Base-by-base conservation (phyloP, 2,888 invertebrate genomes). In the Nezara viridula region DNA sequence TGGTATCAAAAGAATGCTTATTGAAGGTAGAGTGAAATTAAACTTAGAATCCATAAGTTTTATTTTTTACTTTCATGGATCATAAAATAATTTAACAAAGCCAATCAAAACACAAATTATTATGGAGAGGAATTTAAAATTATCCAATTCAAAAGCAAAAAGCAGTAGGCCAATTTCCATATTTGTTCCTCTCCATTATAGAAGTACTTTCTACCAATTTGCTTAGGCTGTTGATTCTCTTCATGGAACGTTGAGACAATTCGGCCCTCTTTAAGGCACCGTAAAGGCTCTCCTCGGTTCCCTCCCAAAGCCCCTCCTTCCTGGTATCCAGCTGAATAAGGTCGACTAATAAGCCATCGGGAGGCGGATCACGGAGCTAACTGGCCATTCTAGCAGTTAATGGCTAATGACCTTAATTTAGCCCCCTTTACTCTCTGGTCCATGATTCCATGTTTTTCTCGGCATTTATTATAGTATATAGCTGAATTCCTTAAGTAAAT, bases 351-450 rank as follows among this genome's bases (percentile, higher is more conserved):
- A 73, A 73, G 66, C 37, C 16, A 32, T 32, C 66, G 66, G 32
- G 66, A 73, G 66, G 66, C 32, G 21, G 66, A 73, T 73, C 66
- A 73, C 66, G 66, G 19, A 73, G 66, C 66, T 37, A 73, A 73
- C 66, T 73, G 66, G 7, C 66, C 16, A 32, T 73, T 73, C 66
- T 37, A 37, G 19, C 19, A 37, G 27, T 60, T 60, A 60, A 60
- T 27, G 60, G 32, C 66, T 73, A 37, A 73, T 37, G 32, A 5
- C 37, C 37, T 73, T 60, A 60, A n/a, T 73, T 66, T 7, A n/a
- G 16, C 32, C 21, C 21, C 66, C 14, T 32, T 73, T 37, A 32
- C 19, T 37, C 66, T 37, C 19, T 21, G 19, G 19, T 73, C 66
- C 66, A 19, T 32, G 37, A 12, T 27, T 27, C 27, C 27, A 27